These are phyloP conservation scores for Patiria pectinifera DNA, from an alignment of 53 echinoderm and acorn worm genomes.

Conservation along the genomic window DNA sequence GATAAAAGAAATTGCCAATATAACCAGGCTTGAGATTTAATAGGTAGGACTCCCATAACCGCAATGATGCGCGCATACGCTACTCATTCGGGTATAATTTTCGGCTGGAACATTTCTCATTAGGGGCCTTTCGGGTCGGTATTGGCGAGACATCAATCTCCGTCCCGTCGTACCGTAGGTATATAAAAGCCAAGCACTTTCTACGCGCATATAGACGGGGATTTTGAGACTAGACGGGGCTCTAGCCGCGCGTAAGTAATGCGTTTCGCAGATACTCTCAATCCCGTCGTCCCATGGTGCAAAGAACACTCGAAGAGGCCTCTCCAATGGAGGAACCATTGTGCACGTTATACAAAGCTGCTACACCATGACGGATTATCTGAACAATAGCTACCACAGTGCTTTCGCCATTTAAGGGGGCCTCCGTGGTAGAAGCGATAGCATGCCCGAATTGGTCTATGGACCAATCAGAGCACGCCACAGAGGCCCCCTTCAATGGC, in stretches of 20 bases:
- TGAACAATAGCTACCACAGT: no score
- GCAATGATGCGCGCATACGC: neutral
- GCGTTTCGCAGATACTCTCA: conserved; percentile 10
- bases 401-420: no score
- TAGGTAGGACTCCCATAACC: neutral
- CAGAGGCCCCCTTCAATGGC: neutral
- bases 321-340: no score
- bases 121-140: neutral
- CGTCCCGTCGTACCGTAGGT: no score
- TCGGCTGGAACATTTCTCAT: neutral
- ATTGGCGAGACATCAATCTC: neutral
- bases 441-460: no score
- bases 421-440: no score
- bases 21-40: neutral
- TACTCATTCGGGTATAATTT: neutral
- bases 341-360: no score
- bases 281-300: neutral
- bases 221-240: conserved; percentile 4
- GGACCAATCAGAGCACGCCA: no score
- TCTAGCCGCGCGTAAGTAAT: conserved; percentile 17
- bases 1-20: neutral
- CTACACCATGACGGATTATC: no score
- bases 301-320: no score
- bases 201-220: neutral
- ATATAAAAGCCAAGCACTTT: no score